Conservation (phyloP, 2,797 vertebrate genomes). For the Tenualosa ilisha region DNA sequence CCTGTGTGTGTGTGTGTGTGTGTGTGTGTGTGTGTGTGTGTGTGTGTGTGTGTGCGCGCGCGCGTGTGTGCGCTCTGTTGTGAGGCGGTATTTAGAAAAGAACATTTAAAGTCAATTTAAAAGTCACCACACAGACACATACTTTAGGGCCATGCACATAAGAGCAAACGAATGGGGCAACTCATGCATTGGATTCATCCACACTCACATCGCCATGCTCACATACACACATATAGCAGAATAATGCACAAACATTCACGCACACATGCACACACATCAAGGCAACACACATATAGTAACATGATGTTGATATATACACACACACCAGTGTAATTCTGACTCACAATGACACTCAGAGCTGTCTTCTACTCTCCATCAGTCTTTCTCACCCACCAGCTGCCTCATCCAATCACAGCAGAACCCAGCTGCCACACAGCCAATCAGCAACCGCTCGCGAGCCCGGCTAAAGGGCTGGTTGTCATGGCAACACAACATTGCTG, state of each 20-base stretch:
- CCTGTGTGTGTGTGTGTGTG: too few relatives aligned
- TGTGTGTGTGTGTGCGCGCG: too few relatives aligned
- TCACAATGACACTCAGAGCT: conserved; percentile 14
- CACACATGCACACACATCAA: not conserved
- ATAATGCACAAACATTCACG: not conserved
- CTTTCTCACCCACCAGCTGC: not conserved
- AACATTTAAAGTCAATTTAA: not conserved
- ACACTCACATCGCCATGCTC: not conserved
- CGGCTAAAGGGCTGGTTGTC: conserved; percentile 41
- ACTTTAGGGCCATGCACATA: not conserved
- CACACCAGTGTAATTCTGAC: not conserved
- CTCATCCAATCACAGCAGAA: conserved; percentile 33
- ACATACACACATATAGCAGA: not conserved
- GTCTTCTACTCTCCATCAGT: not conserved
- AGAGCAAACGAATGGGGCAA: not conserved
- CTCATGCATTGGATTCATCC: not conserved
- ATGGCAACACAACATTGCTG: conserved; percentile 46
- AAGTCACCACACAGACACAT: not conserved
- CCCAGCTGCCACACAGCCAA: conserved; percentile 6
- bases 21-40: too few relatives aligned
- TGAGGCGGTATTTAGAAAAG: not conserved
- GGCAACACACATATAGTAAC: not conserved
- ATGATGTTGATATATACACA: not conserved
- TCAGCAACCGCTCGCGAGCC: conserved; percentile 23
- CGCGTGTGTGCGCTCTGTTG: not conserved